phyloP scores from a whole-genome alignment of 2,888 invertebrate species.

The Muschampia plurimacula region DNA sequence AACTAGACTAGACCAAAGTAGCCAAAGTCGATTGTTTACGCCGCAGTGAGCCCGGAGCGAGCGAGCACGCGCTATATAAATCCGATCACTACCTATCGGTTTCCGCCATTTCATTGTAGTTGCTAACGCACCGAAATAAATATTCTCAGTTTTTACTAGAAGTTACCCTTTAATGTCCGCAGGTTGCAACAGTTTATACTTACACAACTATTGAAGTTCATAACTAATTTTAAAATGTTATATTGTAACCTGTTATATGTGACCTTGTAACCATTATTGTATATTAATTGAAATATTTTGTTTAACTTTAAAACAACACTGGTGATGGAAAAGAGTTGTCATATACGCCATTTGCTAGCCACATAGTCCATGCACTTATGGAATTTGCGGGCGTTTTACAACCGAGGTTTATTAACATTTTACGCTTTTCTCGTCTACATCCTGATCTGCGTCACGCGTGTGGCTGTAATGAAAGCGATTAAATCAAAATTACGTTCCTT shows the following conservation, averaged over 20 bases:
- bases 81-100: no score
- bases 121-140: no score
- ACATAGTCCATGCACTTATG: background rate
- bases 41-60: no score
- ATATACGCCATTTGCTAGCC: background rate
- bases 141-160: no score
- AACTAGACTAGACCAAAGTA: no score
- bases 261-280: background rate
- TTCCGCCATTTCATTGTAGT: no score
- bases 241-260: background rate
- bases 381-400: constrained; percentile 16
- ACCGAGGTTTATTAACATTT: constrained; percentile 23
- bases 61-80: no score
- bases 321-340: background rate
- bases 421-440: constrained; percentile 18
- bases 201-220: no score
- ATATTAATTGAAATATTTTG: background rate
- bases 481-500: constrained; percentile 24
- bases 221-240: no score
- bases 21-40: no score
- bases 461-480: constrained; percentile 28
- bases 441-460: constrained; percentile 22
- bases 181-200: no score
- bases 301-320: background rate
- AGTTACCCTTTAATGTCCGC: no score